Evolutionary conservation across 1,140 invertebrate genomes (phyloP).

Genomic region (Drosophila trapezifrons): DNA sequence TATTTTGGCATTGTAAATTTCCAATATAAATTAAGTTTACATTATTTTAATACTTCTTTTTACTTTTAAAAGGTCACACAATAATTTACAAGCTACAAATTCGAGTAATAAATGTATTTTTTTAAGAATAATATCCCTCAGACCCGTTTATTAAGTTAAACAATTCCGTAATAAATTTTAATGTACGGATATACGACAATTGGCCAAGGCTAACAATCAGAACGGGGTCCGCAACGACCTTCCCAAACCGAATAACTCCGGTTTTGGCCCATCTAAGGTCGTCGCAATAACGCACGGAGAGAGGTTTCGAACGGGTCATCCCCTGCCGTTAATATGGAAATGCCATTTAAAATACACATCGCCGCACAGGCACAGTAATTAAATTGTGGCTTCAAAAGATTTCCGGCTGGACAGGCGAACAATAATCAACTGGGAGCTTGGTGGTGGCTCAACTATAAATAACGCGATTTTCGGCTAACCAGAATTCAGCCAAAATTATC

Average conservation of each 20-base stretch:
- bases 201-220: background rate
- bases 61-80: background rate
- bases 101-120: background rate
- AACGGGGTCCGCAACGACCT: conserved; percentile 16
- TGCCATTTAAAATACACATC: conserved; percentile 34
- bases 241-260: background rate
- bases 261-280: conserved; percentile 7
- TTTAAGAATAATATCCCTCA: background rate
- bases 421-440: conserved; percentile 25
- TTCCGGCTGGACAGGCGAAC: conserved; percentile 45
- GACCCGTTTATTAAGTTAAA: conserved; percentile 9
- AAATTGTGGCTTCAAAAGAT: conserved; percentile 46
- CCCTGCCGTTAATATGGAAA: conserved; percentile 25
- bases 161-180: conserved; percentile 3
- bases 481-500: conserved; percentile 48
- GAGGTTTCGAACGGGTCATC: conserved; percentile 14
- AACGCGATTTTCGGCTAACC: conserved; percentile 49
- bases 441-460: conserved; percentile 35
- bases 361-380: conserved; percentile 19
- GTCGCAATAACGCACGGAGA: conserved; percentile 2
- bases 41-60: background rate
- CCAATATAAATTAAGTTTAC: background rate
- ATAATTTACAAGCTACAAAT: background rate
- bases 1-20: background rate
- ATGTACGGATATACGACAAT: conserved; percentile 5